phyloP scores from a whole-genome alignment of 2,797 vertebrate species.

The Coendou prehensilis region DNA sequence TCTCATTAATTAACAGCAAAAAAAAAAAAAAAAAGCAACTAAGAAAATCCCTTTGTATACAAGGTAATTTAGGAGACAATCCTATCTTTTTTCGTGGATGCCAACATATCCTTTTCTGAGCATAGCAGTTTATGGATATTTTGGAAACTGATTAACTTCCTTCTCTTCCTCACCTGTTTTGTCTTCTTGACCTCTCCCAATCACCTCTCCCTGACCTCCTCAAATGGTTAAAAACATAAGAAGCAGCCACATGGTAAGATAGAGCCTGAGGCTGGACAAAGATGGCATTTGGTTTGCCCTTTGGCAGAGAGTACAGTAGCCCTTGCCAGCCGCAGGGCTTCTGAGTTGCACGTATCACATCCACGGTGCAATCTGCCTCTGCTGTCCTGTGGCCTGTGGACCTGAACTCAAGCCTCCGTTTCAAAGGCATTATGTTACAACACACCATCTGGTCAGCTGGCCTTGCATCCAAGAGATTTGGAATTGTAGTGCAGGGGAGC shows the following conservation, averaged over 20 bases:
- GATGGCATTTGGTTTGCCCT: slow-evolving; percentile 54
- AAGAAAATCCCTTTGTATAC: slow-evolving; percentile 35
- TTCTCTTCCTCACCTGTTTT: neutral
- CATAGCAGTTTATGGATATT: neutral
- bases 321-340: slow-evolving; percentile 56
- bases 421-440: slow-evolving; percentile 74
- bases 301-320: slow-evolving; percentile 61
- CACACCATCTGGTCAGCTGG: slow-evolving; percentile 85
- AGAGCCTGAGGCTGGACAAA: neutral
- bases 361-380: slow-evolving; percentile 43
- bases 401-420: slow-evolving; percentile 82
- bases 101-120: neutral
- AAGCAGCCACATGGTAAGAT: neutral
- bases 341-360: slow-evolving; percentile 59
- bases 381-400: slow-evolving; percentile 71
- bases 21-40: neutral
- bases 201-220: neutral
- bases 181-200: neutral
- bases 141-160: slow-evolving; percentile 1
- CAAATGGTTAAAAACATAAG: slow-evolving; percentile 37
- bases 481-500: slow-evolving; percentile 78
- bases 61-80: neutral
- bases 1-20: slow-evolving; percentile 66
- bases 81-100: neutral
- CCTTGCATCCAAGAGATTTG: slow-evolving; percentile 79